Base-by-base conservation (phyloP, 1,140 invertebrate species). In the Acromyrmex charruanus region DNA sequence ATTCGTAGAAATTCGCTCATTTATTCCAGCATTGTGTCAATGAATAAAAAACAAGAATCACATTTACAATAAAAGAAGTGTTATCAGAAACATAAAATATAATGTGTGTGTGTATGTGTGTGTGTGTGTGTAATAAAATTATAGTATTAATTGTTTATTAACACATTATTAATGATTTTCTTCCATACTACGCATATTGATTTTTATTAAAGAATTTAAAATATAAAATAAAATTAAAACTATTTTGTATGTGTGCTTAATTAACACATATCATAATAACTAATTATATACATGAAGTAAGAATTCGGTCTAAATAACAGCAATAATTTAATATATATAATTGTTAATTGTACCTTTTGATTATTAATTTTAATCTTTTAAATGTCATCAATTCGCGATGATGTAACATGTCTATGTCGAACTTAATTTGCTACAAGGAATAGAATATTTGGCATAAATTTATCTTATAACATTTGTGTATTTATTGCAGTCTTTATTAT, bases 81-180 rank as follows among this genome's bases (percentile, higher is more conserved):
- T 81, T 31, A 61, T 31, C 39, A n/a, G 0, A 44, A 28, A 55
- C 14, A 35, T 5, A 35, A 66, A 65, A 49, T 75, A 16, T 35
- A 49, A 44, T 25, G 7, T 31, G 28, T 31, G 3, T 6, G 31
- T 6, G 31, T 6, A 1, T 1, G 9, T 10, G 7, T 1, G 9
- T 10, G 9, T 44, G 9, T 44, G 39, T 44, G 9, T 44, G 39
- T 44, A 44, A 44, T 44, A 44, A 44, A 44, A 44, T 44, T 44
- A 9, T 44, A 39, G 39, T 21, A 25, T 59, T 59, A 71, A 81
- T 81, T 69, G 77, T 55, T 58, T 39, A 31, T 71, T 65, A 63
- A 53, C 31, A 35, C 25, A 12, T 9, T 31, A 12, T 9, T 7
- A 16, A 16, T 25, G 4, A 66, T 51, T 31, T 44, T n/a, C 6